Conservation (phyloP, 2,888 invertebrate genomes). For the Buathra laborator region DNA sequence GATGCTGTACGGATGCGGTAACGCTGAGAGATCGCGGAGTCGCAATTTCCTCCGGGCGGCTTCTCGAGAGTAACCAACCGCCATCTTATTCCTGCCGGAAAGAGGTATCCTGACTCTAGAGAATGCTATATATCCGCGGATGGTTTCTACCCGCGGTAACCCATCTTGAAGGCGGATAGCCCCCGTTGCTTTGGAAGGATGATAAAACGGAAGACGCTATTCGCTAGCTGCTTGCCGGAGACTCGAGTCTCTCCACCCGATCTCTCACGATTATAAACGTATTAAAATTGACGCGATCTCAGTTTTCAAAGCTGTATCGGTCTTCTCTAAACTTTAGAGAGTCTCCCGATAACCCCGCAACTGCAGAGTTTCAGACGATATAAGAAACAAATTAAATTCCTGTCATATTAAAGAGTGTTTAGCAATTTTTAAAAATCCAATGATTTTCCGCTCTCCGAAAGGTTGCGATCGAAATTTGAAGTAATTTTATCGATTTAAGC, state of each 20-base stretch:
- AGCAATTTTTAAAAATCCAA: not conserved
- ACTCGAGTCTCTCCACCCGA: not conserved
- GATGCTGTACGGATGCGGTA: slow-evolving; percentile 47
- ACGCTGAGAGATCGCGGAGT: slow-evolving; percentile 57
- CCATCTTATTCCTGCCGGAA: slow-evolving; percentile 64
- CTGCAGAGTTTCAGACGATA: slow-evolving; percentile 11
- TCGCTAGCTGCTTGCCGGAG: slow-evolving; percentile 24
- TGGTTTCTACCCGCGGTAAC: slow-evolving; percentile 38
- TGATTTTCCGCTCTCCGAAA: too few species aligned
- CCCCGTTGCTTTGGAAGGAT: not conserved
- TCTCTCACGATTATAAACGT: slow-evolving; percentile 22
- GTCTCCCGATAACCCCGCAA: not conserved
- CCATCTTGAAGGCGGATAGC: slow-evolving; percentile 22
- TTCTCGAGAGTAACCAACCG: slow-evolving; percentile 55
- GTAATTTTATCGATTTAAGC: too few species aligned
- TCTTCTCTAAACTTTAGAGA: not conserved
- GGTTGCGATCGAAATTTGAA: too few species aligned
- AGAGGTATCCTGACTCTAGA: slow-evolving; percentile 47
- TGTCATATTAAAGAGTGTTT: not conserved
- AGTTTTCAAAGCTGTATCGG: not conserved
- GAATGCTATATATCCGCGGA: slow-evolving; percentile 34
- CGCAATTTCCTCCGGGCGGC: slow-evolving; percentile 61
- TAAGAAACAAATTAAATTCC: slow-evolving; percentile 6
- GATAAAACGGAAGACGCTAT: slow-evolving; percentile 36
- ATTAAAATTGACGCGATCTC: slow-evolving; percentile 38